phyloP scores from a whole-genome alignment of 2,113 vertebrate species.

The Boleophthalmus pectinirostris region DNA sequence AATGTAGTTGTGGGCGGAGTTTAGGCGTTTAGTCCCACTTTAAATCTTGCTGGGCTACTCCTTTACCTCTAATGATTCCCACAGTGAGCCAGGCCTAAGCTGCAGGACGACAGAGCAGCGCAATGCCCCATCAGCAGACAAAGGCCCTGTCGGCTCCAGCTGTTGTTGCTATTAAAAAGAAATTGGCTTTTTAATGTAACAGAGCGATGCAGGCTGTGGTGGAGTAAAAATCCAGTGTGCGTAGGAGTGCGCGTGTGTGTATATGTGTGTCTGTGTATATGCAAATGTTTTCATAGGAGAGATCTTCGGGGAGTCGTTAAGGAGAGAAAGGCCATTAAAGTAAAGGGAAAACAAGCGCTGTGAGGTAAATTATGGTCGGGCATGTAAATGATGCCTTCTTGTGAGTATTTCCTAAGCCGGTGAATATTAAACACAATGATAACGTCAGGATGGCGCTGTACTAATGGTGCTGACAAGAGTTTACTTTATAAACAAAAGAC shows the following conservation, averaged over 20 bases:
- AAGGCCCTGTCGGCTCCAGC: conserved; percentile 68
- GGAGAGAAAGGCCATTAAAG: conserved; percentile 47
- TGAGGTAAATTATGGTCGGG: conserved; percentile 25
- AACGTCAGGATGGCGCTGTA: conserved; percentile 11
- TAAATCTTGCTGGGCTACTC: neutral
- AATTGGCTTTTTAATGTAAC: conserved; percentile 71
- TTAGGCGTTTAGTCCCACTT: no score
- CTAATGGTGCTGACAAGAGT: conserved; percentile 18
- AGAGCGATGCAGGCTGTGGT: conserved; percentile 39
- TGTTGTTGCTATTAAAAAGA: conserved; percentile 76
- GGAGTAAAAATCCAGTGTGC: conserved; percentile 34
- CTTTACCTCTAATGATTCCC: conserved; percentile 56
- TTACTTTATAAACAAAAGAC: conserved; percentile 8
- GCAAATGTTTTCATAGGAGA: conserved; percentile 38
- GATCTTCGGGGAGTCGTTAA: conserved; percentile 49
- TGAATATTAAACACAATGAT: conserved; percentile 33
- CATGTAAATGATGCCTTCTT: conserved; percentile 26
- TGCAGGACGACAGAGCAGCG: conserved; percentile 43
- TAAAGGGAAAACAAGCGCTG: conserved; percentile 49
- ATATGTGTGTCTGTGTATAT: conserved; percentile 11
- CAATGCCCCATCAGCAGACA: conserved; percentile 68
- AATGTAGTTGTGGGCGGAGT: no score
- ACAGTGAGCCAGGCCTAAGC: conserved; percentile 49
- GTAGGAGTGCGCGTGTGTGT: conserved; percentile 14
- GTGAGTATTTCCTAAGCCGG: conserved; percentile 16